Base-by-base conservation (phyloP, 2,113 vertebrate genomes). In the Eonycteris spelaea region DNA sequence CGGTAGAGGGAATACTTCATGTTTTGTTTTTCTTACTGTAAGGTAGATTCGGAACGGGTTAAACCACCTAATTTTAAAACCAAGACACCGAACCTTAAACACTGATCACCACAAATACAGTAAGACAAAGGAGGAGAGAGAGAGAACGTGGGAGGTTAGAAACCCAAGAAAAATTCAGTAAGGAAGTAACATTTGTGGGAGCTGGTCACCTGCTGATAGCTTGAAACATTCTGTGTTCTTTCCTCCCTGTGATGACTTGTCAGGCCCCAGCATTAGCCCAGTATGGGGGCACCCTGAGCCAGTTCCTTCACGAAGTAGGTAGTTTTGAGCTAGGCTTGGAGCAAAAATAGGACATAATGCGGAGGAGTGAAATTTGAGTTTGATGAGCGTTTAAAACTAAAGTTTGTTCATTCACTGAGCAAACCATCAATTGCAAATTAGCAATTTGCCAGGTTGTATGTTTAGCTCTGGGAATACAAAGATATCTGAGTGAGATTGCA, bases 51-150 rank as follows among this genome's bases (percentile, higher is more conserved):
- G 0, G 67, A 45, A 57, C 43, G 53, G 35, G 59, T 78, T 92
- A 77, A 94, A 79, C 1, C 6, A 55, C 40, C 33, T 83, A 14
- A 45, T 95, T 86, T 90, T 87, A 67, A 97, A 92, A 93, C 48
- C 21, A 48, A 80, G 57, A 22, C 18, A 26, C 79, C 86, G 45
- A 35, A 86, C 22, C 51, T 61, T 90, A 59, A 26, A 26, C 38
- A 21, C 40, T 88, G 78, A 43, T 80, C 51, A 90, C 13, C 30
- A 38, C 21, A 92, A 71, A 59, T 45, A 53, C 26, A 87, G 11
- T n/a, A 70, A 91, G 28, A 67, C 9, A 40, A 14, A 82, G n/a
- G 12, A 16, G 4, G 14, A 26, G 33, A 40, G 65, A 79, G 28
- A 40, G 40, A 24, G 22, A 83, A 35, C 16, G 11, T 7, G 5